Conservation (phyloP, 2,113 vertebrate species). For the Elephantulus edwardii region DNA sequence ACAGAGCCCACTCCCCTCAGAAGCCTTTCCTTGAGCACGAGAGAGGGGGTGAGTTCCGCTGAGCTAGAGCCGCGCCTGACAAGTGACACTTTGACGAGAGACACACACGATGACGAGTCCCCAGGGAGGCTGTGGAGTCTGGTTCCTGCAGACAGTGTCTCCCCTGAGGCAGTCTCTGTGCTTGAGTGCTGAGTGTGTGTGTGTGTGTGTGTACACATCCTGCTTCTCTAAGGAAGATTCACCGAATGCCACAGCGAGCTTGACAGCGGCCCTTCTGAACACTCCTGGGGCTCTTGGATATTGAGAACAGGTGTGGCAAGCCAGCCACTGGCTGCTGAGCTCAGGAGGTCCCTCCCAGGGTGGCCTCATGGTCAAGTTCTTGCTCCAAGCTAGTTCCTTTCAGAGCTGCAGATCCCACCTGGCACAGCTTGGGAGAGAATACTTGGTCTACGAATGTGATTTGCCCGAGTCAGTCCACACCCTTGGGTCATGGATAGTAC, state of each 20-base stretch:
- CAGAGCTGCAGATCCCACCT: not conserved
- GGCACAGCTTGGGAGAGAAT: not conserved
- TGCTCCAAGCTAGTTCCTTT: not conserved
- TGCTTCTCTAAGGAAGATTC: conserved; percentile 64
- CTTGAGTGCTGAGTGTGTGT: conserved; percentile 64
- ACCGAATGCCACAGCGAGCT: not conserved
- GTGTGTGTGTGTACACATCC: conserved; percentile 46
- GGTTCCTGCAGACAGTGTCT: conserved; percentile 80
- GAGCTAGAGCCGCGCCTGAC: conserved; percentile 72
- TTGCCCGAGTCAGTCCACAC: not conserved
- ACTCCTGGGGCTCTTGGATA: not conserved
- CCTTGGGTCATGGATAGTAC: not conserved
- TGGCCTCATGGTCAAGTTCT: not conserved
- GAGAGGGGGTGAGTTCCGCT: conserved; percentile 60
- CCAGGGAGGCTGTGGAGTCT: conserved; percentile 75
- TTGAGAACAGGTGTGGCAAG: not conserved
- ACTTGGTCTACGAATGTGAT: not conserved
- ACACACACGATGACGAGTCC: conserved; percentile 64
- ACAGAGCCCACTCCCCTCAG: conserved; percentile 45
- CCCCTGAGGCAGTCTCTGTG: conserved; percentile 74
- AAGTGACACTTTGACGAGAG: conserved; percentile 73
- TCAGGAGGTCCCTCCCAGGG: not conserved
- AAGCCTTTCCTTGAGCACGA: conserved; percentile 56
- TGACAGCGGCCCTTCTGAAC: conserved; percentile 40
- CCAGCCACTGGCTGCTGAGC: not conserved